Conservation (phyloP, 2,113 vertebrate genomes). For the Halichoerus grypus region DNA sequence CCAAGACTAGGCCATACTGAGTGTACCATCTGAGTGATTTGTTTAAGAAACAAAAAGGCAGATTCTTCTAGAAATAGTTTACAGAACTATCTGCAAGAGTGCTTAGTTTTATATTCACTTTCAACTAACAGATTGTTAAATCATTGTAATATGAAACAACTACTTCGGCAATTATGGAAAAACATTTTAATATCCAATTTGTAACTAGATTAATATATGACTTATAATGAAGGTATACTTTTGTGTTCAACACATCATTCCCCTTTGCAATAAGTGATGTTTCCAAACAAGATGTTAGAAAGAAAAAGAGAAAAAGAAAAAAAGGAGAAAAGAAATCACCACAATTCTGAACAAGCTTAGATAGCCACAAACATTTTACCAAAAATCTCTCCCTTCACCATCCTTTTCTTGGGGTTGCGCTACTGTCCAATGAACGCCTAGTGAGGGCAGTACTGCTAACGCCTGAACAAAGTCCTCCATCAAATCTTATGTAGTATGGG, state of each 20-base stretch:
- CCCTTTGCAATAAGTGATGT: constrained; percentile 6
- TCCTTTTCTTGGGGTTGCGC: too few species aligned
- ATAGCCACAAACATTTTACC: not conserved
- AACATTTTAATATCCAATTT: not conserved
- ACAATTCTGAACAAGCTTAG: not conserved
- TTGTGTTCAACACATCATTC: not conserved
- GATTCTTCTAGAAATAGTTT: constrained; percentile 26
- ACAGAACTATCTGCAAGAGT: not conserved
- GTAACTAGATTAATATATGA: not conserved
- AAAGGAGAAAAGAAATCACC: not conserved
- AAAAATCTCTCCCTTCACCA: not conserved
- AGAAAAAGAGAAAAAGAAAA: not conserved
- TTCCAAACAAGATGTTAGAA: constrained; percentile 22
- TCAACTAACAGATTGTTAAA: constrained; percentile 29
- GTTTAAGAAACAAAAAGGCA: not conserved
- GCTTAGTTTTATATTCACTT: constrained; percentile 1
- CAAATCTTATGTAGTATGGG: not conserved
- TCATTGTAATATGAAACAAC: not conserved
- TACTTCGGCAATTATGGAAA: constrained; percentile 1
- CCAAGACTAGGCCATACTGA: not conserved
- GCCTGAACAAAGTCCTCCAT: not conserved
- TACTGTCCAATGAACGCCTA: too few species aligned
- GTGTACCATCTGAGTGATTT: not conserved
- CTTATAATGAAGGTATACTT: constrained; percentile 26
- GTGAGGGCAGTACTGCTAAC: too few species aligned